Conservation (phyloP, 2,113 vertebrate genomes). For the Eidolon helvum region DNA sequence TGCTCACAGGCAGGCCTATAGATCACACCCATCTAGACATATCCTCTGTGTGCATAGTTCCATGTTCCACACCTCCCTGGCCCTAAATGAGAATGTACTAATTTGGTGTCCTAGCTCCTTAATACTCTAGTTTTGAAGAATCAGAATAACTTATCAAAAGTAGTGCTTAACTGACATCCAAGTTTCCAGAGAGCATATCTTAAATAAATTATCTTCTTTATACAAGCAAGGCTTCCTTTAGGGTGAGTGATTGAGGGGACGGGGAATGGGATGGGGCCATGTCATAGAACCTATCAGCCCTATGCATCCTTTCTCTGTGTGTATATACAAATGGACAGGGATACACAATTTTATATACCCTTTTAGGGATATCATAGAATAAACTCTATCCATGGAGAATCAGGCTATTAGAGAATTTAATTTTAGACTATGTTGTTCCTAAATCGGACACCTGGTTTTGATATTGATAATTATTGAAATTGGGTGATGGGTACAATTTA, state of each 20-base stretch:
- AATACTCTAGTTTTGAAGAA: neutral
- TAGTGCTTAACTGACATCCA: neutral
- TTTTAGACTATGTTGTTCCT: neutral
- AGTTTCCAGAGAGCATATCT: neutral
- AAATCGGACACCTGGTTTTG: neutral
- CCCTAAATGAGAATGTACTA: neutral
- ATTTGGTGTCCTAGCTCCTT: neutral
- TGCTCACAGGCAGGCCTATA: neutral
- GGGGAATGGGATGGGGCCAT: neutral
- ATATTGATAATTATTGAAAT: neutral
- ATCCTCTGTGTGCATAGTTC: neutral
- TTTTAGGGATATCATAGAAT: neutral
- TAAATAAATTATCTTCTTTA: neutral
- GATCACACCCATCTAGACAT: neutral
- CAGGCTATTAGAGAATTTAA: conserved; percentile 2
- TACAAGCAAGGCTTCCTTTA: neutral
- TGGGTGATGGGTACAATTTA: neutral
- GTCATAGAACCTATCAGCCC: neutral
- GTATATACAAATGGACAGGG: neutral
- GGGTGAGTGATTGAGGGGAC: neutral
- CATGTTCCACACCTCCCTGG: neutral
- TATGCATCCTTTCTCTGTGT: neutral
- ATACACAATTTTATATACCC: neutral
- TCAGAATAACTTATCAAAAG: neutral
- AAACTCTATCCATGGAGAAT: neutral